phyloP scores from a whole-genome alignment of 1,140 invertebrate species.

The Oreohelix idahoensis region DNA sequence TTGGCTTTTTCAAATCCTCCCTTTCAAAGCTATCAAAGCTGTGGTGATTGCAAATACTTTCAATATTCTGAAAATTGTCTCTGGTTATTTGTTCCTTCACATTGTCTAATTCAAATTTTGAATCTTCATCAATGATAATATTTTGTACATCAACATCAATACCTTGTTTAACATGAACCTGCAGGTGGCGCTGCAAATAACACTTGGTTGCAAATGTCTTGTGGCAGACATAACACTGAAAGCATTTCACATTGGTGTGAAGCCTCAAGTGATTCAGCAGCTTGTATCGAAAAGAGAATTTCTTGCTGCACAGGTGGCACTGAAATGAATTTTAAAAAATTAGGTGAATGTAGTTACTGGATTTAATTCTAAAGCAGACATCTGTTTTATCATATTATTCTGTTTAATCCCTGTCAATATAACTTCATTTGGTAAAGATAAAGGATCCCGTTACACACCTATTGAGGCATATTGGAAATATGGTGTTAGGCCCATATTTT shows the following conservation, averaged over 20 bases:
- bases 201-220: conserved; percentile 28
- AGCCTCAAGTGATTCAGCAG: conserved; percentile 26
- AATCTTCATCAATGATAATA: conserved; percentile 21
- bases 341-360: no score
- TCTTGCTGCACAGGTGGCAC: conserved; percentile 32
- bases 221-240: conserved; percentile 34
- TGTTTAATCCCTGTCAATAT: no score
- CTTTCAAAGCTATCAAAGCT: background rate
- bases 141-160: conserved; percentile 23
- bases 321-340: no score
- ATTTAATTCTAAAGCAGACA: no score
- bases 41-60: background rate
- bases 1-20: background rate
- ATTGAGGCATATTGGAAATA: no score
- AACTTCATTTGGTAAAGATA: no score
- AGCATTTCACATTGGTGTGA: conserved; percentile 27
- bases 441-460: no score
- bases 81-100: background rate
- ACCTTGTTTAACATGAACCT: conserved; percentile 29
- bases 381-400: no score
- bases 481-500: no score
- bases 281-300: conserved; percentile 8
- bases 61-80: background rate
- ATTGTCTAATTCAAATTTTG: conserved; percentile 2
- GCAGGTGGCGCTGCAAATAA: conserved; percentile 30